Conservation (phyloP, 2,888 invertebrate genomes). For the Apodemia hepburni region DNA sequence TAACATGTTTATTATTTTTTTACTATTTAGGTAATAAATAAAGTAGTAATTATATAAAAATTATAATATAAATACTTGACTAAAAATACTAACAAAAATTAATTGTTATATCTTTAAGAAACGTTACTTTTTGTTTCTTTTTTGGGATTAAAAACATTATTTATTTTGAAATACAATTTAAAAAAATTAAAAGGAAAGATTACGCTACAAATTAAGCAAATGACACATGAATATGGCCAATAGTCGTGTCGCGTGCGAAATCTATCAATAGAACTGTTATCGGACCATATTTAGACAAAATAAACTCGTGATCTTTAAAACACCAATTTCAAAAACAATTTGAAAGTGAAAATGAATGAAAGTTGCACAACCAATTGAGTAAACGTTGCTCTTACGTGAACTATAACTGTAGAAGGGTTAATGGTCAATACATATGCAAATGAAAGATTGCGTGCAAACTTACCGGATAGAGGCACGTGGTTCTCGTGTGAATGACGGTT, state of each 20-base stretch:
- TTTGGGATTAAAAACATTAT: no score
- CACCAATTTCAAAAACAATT: background rate
- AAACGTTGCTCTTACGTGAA: constrained; percentile 43
- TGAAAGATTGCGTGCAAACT: constrained; percentile 39
- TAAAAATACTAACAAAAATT: no score
- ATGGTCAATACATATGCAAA: constrained; percentile 40
- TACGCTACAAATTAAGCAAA: background rate
- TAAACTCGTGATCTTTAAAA: background rate
- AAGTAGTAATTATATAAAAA: no score
- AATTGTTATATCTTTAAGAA: no score
- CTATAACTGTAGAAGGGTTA: constrained; percentile 17
- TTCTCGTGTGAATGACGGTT: constrained; percentile 76
- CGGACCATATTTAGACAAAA: background rate
- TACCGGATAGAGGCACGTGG: constrained; percentile 87
- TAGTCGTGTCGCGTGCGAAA: background rate
- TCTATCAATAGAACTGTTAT: background rate
- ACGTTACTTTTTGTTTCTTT: no score
- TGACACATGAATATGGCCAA: background rate
- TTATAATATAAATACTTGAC: no score
- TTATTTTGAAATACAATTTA: background rate
- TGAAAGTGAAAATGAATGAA: constrained; percentile 13
- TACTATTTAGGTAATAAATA: no score
- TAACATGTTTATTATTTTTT: no score
- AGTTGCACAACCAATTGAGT: constrained; percentile 46
- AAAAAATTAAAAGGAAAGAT: background rate